Conservation (phyloP, 1,140 invertebrate genomes). For the Helicoverpa armigera region DNA sequence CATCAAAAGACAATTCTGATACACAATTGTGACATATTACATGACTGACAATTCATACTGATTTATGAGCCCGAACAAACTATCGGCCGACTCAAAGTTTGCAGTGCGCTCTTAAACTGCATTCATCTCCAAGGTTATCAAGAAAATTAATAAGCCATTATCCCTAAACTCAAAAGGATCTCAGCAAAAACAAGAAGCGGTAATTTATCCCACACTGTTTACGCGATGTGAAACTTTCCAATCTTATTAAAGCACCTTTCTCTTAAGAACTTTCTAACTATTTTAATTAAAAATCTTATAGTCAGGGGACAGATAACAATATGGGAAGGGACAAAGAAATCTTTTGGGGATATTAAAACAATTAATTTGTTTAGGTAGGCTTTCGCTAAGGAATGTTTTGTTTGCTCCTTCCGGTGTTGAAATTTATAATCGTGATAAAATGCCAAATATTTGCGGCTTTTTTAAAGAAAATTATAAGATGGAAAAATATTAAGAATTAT, state of each 20-base stretch:
- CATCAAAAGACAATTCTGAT: not conserved
- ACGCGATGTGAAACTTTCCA: slow-evolving; percentile 42
- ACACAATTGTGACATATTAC: too few species aligned
- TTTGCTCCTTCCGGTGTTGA: not conserved
- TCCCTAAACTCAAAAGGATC: slow-evolving; percentile 13
- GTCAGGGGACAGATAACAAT: slow-evolving; percentile 24
- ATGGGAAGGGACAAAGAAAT: slow-evolving; percentile 34
- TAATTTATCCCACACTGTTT: slow-evolving; percentile 45
- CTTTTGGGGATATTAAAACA: slow-evolving; percentile 38
- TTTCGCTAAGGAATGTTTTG: slow-evolving; percentile 4
- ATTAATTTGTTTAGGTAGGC: slow-evolving; percentile 32
- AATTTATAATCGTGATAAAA: not conserved
- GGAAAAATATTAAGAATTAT: not conserved
- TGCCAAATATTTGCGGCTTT: not conserved
- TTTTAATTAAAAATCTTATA: slow-evolving; percentile 49
- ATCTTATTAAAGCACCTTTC: slow-evolving; percentile 43
- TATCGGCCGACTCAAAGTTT: too few species aligned
- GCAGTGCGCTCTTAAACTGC: not conserved
- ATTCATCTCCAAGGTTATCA: slow-evolving; percentile 4
- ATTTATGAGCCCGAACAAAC: too few species aligned
- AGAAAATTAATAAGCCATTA: slow-evolving; percentile 37
- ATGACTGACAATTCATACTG: too few species aligned
- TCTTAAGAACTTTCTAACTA: slow-evolving; percentile 38
- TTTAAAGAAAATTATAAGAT: not conserved
- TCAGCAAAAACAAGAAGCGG: slow-evolving; percentile 11